Conservation (phyloP, 2,113 vertebrate species). For the Strigops habroptila region DNA sequence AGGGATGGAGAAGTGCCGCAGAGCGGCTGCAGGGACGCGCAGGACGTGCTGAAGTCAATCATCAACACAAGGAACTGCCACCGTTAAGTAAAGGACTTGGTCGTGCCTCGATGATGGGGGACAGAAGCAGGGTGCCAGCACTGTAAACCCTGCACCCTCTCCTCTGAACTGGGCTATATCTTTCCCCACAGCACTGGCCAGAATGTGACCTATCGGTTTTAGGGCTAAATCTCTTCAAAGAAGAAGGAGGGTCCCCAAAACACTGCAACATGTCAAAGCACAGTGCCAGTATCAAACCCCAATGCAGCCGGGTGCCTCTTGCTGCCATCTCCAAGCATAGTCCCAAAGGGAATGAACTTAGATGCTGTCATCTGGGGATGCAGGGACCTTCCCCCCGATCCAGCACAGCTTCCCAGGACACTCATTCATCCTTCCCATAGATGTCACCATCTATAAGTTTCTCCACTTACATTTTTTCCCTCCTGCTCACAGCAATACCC, state of each 20-base stretch:
- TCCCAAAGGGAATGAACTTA: not conserved
- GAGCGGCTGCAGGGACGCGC: fast-evolving
- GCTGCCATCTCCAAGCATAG: not conserved
- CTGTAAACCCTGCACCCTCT: too few relatives aligned
- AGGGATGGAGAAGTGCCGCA: not conserved
- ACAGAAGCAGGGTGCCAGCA: not conserved
- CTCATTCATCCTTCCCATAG: not conserved
- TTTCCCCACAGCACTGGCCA: not conserved
- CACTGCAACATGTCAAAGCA: not conserved
- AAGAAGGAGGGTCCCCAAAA: not conserved
- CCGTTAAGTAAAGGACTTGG: fast-evolving
- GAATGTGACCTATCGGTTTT: not conserved
- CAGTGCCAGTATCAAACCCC: fast-evolving
- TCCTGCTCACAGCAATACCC: not conserved
- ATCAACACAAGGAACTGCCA: fast-evolving
- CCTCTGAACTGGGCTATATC: fast-evolving
- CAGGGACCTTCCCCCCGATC: not conserved
- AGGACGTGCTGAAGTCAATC: not conserved
- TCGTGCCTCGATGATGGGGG: fast-evolving
- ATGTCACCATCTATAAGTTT: not conserved
- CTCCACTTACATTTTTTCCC: not conserved
- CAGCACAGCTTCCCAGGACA: not conserved
- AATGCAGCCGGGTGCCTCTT: not conserved
- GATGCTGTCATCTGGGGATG: not conserved
- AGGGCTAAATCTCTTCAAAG: not conserved